Conservation (phyloP, 2,888 invertebrate genomes). For the Diplazon laetatorius region DNA sequence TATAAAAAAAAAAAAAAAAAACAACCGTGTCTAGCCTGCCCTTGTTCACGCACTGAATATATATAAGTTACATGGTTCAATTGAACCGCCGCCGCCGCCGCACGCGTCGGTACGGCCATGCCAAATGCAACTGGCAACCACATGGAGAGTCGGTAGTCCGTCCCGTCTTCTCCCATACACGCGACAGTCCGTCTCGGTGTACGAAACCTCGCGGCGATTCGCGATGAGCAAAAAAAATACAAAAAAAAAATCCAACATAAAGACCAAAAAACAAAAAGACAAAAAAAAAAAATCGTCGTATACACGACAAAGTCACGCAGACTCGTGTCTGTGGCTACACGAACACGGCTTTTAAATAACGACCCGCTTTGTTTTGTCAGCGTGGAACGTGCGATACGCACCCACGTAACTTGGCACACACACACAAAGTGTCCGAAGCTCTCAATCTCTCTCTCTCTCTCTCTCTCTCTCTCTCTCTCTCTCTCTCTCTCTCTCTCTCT, state of each 20-base stretch:
- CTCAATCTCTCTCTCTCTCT: no score
- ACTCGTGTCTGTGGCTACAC: constrained; percentile 14
- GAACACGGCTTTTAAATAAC: constrained; percentile 79
- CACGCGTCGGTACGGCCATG: constrained; percentile 70
- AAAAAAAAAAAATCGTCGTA: constrained; percentile 33
- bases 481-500: no score
- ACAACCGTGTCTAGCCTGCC: constrained; percentile 49
- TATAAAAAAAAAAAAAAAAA: no score
- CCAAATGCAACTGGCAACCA: constrained; percentile 76
- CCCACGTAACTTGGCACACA: constrained; percentile 60
- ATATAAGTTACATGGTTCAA: constrained; percentile 72
- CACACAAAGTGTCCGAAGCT: constrained; percentile 54
- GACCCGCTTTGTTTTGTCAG: constrained; percentile 75
- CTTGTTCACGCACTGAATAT: constrained; percentile 57
- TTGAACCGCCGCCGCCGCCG: constrained; percentile 72
- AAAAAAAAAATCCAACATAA: no score
- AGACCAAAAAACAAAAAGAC: constrained; percentile 25
- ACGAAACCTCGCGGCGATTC: constrained; percentile 16
- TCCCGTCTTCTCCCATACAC: constrained; percentile 37
- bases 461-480: no score
- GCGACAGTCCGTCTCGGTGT: constrained; percentile 23
- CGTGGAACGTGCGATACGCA: constrained; percentile 52
- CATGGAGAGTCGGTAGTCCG: constrained; percentile 70
- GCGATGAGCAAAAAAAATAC: no score
- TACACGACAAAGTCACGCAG: constrained; percentile 64